Evolutionary conservation across 2,113 vertebrate genomes (phyloP), one percentile per base, ranked within the genome.

Genomic region (Thamnaconus septentrionalis): DNA sequence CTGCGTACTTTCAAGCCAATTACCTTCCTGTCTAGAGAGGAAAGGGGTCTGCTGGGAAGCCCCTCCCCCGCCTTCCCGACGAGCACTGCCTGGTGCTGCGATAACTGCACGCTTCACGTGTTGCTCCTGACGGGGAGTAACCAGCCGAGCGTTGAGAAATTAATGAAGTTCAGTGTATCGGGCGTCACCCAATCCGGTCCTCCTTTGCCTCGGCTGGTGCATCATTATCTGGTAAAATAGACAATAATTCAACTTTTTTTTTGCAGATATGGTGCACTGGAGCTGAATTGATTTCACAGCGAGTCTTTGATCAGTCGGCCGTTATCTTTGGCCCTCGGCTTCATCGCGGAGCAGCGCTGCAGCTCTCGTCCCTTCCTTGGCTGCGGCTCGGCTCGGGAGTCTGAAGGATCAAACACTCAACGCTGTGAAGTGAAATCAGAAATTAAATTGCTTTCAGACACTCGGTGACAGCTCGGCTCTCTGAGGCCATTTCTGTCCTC

Each of bases 21-120:
- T 53, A 4, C 3, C 49, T 78, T 88, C 85, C 80, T 73, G 83
- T 80, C 75, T 83, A 60, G 51, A 78, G 68, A 80, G 80, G 79
- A 85, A 79, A 59, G 1, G n/a, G 2, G 46, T 67, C 50, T 74
- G 61, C 6, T 70, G 65, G 71, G 64, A 83, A 81, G 53, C 11
- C 47, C 12, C 44, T 8, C 7, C 53, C 51, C 10, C 10, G n/a
- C 48, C 8, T 46, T 6, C 8, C 7, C 5, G 7, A 4, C 42
- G 4, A 10, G 41, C 9, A 59, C 41, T n/a, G 10, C 46, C 31
- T 12, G 39, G 41, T 50, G 8, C 40, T 1, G 48, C 18, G 18
- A 31, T 31, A 31, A 31, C 18, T 31, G 18, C 18, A 31, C 5
- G 44, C n/a, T 43, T 5, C 9, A 39, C 43, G 10, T 56, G 44